Conservation (phyloP, 2,113 vertebrate species). For the Nesoenas mayeri region DNA sequence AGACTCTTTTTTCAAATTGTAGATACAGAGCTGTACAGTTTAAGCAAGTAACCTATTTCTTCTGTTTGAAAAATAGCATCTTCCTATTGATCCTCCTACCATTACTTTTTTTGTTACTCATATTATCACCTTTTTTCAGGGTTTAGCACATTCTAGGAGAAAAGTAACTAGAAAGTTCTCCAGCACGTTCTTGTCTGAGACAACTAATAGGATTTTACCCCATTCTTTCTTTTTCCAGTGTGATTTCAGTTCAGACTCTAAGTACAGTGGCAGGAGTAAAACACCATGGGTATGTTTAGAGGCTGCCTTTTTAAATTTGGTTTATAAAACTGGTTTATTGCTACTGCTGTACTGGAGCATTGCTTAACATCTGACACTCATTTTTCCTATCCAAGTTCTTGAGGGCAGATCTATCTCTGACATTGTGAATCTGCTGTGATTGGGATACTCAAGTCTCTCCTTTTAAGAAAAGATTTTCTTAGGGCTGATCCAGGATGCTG, state of each 20-base stretch:
- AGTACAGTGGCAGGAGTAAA: not conserved
- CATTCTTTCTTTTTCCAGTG: not conserved
- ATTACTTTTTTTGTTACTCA: not conserved
- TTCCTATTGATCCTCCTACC: not conserved
- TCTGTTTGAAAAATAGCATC: not conserved
- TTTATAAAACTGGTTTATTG: not conserved
- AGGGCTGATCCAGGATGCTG: not conserved
- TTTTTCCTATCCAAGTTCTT: not conserved
- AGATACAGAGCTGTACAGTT: not conserved
- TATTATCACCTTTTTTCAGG: not conserved
- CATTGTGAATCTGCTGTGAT: accelerated
- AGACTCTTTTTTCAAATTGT: accelerated
- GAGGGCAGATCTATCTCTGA: not conserved
- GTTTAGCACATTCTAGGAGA: not conserved
- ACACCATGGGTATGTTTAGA: not conserved
- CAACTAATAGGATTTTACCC: not conserved
- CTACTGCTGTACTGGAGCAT: not conserved
- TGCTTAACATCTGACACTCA: not conserved
- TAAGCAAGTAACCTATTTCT: not conserved
- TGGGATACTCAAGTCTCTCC: not conserved
- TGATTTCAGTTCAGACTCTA: not conserved
- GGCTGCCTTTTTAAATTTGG: not conserved
- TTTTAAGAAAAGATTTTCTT: not conserved
- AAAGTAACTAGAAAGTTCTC: not conserved
- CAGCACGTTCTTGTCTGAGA: not conserved